Conservation (phyloP, 2,888 invertebrate species). For the Papilio elwesi region DNA sequence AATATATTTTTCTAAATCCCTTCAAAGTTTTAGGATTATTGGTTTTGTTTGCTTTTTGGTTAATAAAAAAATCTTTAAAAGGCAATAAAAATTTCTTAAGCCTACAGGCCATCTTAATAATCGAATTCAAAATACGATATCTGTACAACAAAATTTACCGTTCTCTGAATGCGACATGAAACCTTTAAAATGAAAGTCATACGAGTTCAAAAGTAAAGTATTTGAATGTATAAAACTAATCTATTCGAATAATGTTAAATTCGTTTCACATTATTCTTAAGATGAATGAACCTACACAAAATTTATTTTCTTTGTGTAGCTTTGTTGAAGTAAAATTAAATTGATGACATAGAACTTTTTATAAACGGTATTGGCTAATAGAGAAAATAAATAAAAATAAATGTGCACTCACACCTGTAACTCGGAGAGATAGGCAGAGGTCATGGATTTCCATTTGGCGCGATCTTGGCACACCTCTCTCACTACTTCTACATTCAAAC, state of each 20-base stretch:
- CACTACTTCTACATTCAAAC: too few species aligned
- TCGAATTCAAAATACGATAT: background rate
- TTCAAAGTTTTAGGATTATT: too few species aligned
- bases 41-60: too few species aligned
- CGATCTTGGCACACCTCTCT: too few species aligned
- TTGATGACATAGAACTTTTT: background rate
- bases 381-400: background rate
- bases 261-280: conserved; percentile 1
- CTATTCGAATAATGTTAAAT: background rate
- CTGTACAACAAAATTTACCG: background rate
- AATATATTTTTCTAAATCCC: too few species aligned
- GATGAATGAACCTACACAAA: background rate
- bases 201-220: conserved; percentile 1
- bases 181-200: conserved; percentile 12
- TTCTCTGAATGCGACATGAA: background rate
- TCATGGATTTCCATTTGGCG: too few species aligned
- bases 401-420: too few species aligned
- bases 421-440: too few species aligned
- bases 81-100: too few species aligned
- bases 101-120: background rate
- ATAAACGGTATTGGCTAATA: background rate
- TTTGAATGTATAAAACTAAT: background rate
- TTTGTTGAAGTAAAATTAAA: background rate
- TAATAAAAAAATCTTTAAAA: too few species aligned
- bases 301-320: background rate